These are phyloP conservation scores for Amphiprion percula DNA, from an alignment of 2,113 vertebrate genomes.

Conservation along the genomic window DNA sequence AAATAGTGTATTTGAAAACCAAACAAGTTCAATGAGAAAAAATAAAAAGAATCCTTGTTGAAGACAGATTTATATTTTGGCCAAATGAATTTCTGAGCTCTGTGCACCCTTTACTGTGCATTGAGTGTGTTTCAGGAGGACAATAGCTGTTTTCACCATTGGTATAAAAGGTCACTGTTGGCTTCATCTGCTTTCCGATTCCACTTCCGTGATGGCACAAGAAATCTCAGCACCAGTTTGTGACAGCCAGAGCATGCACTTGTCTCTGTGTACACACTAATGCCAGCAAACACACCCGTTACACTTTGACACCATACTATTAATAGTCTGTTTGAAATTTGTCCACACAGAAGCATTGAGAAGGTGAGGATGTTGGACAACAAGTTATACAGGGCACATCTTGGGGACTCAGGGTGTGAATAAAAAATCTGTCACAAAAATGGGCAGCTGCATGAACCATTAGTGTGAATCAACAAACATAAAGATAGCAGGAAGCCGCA, in stretches of 20 bases:
- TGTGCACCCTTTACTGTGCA: conserved; percentile 36
- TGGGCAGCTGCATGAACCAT: conserved; percentile 34
- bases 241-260: conserved; percentile 69
- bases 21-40: conserved; percentile 7
- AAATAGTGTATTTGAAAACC: conserved; percentile 18
- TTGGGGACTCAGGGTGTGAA: neutral
- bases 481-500: conserved; percentile 42
- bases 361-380: conserved; percentile 53
- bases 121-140: conserved; percentile 58
- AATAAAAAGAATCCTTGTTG: conserved; percentile 44
- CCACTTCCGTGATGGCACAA: conserved; percentile 78
- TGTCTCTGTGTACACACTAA: conserved; percentile 13
- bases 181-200: conserved; percentile 73
- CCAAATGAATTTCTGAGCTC: conserved; percentile 58
- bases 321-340: conserved; percentile 52
- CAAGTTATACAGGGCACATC: conserved; percentile 9
- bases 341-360: conserved; percentile 49
- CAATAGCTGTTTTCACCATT: conserved; percentile 76
- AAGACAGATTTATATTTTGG: conserved; percentile 26
- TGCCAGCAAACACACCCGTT: conserved; percentile 38
- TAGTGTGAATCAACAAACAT: conserved; percentile 13
- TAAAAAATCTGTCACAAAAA: conserved; percentile 34
- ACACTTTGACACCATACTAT: conserved; percentile 59
- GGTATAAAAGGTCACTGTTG: conserved; percentile 78
- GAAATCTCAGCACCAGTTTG: conserved; percentile 69